Base-by-base conservation (phyloP, 92 coral and sea anemone genomes). In the Ricordea florida region DNA sequence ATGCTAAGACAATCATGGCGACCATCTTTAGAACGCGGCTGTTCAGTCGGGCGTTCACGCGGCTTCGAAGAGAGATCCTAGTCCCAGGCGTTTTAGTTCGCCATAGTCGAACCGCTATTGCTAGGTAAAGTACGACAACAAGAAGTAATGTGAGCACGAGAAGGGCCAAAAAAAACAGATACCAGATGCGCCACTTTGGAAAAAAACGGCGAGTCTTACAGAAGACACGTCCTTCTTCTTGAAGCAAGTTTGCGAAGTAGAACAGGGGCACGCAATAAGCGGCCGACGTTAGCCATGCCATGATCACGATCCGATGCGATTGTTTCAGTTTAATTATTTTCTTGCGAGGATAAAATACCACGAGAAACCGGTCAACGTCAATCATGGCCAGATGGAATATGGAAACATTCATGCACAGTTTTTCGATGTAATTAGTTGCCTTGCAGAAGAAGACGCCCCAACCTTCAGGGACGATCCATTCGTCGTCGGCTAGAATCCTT, bases 261-360 rank as follows among this genome's bases (percentile, higher is more conserved):
- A 93, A 84, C 20, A 92, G 78, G 25, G 98, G 98, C 25, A 83
- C 81, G 67, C 96, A 86, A 62, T 78, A 89, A 1, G 48, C 49
- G 28, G 73, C 77, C 5, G 97, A 72, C 17, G 72, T 60, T 2
- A 87, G 22, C 98, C 98, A 93, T 26, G 87, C 77, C 5, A 62
- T 34, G 10, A 76, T 37, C n/a, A 90, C 84, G 9, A 62, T 20
- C 9, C 45, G 26, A 18, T 61, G 52, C 2, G 85, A 76, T 20
- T 35, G 49, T 27, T 50, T 69, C 20, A 38, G 42, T 31, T 69
- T 82, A 51, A 69, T 59, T 2, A 70, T 51, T 30, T 66, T 73
- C 18, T 30, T 64, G 57, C 26, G 53, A 47, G 83, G 50, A 23
- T 45, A 72, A 17, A 78, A 83, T 15, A 88, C 75, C 10, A 70